Conservation (phyloP, 2,113 vertebrate species). For the Pelobates fuscus region DNA sequence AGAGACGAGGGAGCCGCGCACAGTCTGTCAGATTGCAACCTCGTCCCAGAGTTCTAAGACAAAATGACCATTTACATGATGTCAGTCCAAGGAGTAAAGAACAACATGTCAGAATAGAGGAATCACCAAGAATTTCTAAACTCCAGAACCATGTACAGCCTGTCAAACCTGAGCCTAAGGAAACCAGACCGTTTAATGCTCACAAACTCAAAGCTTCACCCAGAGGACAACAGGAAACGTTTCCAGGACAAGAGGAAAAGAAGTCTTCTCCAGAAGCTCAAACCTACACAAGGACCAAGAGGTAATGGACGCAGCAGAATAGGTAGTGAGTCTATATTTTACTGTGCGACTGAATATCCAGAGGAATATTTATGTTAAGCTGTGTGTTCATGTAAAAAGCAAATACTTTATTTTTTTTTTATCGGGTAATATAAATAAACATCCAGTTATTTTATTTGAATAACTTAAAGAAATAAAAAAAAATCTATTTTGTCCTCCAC, state of each 20-base stretch:
- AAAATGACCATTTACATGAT: not conserved
- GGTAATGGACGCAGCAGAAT: not conserved
- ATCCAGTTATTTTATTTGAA: too few relatives aligned
- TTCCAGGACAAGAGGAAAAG: not conserved
- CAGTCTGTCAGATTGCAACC: not conserved
- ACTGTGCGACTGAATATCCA: too few relatives aligned
- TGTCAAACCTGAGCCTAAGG: not conserved
- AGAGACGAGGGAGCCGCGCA: not conserved
- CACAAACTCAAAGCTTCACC: not conserved
- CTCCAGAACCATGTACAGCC: not conserved
- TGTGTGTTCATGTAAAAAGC: too few relatives aligned
- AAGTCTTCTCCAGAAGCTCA: not conserved
- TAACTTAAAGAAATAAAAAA: too few relatives aligned
- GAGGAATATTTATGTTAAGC: too few relatives aligned
- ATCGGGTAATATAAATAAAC: too few relatives aligned
- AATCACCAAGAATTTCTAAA: not conserved
- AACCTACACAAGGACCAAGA: not conserved
- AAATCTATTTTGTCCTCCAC: too few relatives aligned
- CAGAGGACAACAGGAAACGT: not conserved
- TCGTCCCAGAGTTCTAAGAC: not conserved
- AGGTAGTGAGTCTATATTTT: too few relatives aligned
- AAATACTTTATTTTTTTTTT: too few relatives aligned
- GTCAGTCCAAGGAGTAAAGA: not conserved
- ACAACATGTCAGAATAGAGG: not conserved
- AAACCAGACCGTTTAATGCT: not conserved